Percentiles rank a stretch among this genome's conserved stretches.
Evolutionary conservation across 1,140 invertebrate genomes (phyloP).

Genomic region (Delia radicum): DNA sequence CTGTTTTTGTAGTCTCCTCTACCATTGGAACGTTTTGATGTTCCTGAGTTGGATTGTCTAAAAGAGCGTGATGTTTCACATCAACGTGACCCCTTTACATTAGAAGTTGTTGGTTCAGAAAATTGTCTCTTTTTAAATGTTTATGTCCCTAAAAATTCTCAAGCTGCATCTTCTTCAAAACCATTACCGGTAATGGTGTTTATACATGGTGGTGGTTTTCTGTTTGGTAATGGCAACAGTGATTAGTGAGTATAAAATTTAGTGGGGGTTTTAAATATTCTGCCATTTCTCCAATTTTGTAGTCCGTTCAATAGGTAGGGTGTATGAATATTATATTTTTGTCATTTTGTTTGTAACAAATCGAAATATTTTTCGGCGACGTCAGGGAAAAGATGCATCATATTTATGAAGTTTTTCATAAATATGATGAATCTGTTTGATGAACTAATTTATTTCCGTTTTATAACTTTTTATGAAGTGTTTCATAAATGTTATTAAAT

Average conservation of each 20-base stretch:
- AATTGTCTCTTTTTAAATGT: constrained; percentile 62
- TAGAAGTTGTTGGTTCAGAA: constrained; percentile 56
- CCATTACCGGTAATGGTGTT: constrained; percentile 64
- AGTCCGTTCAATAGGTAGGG: too few species aligned
- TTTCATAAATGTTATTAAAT: too few species aligned
- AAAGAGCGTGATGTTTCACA: constrained; percentile 40
- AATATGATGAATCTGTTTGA: too few species aligned
- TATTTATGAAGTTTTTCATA: too few species aligned
- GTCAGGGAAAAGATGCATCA: too few species aligned
- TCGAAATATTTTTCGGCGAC: too few species aligned
- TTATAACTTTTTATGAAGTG: too few species aligned
- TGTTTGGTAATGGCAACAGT: constrained; percentile 45
- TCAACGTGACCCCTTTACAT: constrained; percentile 40
- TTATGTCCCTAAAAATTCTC: constrained; percentile 46
- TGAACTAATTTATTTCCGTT: too few species aligned
- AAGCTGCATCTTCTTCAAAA: constrained; percentile 32
- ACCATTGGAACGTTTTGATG: constrained; percentile 39
- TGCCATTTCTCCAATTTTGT: too few species aligned
- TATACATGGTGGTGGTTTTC: constrained; percentile 68
- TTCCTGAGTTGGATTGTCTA: constrained; percentile 42
- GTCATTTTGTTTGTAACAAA: too few species aligned
- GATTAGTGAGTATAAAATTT: constrained; percentile 54
- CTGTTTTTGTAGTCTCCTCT: constrained; percentile 41
- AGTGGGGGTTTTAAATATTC: neutral
- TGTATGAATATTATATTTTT: too few species aligned